These are phyloP conservation scores for Labeo catla DNA, from an alignment of 2,113 vertebrate genomes.

Conservation along the genomic window DNA sequence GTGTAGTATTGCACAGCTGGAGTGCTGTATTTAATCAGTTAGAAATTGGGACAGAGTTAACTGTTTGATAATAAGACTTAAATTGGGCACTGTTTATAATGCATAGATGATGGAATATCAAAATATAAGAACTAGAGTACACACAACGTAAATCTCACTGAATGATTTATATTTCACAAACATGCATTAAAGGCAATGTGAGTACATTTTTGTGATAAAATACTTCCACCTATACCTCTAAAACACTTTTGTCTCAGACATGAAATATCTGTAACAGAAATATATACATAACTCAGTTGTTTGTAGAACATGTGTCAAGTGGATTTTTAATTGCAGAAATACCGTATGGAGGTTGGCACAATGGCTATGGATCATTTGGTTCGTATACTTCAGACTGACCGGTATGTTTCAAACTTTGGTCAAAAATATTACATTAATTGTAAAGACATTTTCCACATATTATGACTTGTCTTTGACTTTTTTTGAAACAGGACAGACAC, in stretches of 20 bases:
- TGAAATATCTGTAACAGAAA: not conserved
- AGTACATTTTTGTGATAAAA: not conserved
- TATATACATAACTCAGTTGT: not conserved
- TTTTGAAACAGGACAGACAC: conserved; percentile 85
- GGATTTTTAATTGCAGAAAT: conserved; percentile 80
- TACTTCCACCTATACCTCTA: not conserved
- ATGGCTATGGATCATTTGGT: conserved; percentile 95
- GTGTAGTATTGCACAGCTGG: not conserved
- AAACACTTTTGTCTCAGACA: not conserved
- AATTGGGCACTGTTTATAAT: not conserved
- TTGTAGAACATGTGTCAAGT: not conserved
- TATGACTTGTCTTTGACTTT: not conserved
- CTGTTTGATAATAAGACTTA: not conserved
- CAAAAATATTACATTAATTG: not conserved
- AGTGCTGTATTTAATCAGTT: too few relatives aligned
- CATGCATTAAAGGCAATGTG: not conserved
- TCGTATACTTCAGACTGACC: conserved; percentile 91
- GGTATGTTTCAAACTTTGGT: conserved; percentile 71
- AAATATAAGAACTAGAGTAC: not conserved
- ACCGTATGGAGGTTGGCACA: conserved; percentile 91
- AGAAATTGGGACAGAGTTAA: too few relatives aligned
- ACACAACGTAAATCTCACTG: not conserved
- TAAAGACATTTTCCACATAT: not conserved
- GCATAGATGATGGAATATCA: not conserved
- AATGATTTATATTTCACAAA: not conserved